A percentile compares a stretch with the other conserved stretches of the same genome.
Conservation (phyloP, 2,888 invertebrate genomes). For the Aporophyla nigra region DNA sequence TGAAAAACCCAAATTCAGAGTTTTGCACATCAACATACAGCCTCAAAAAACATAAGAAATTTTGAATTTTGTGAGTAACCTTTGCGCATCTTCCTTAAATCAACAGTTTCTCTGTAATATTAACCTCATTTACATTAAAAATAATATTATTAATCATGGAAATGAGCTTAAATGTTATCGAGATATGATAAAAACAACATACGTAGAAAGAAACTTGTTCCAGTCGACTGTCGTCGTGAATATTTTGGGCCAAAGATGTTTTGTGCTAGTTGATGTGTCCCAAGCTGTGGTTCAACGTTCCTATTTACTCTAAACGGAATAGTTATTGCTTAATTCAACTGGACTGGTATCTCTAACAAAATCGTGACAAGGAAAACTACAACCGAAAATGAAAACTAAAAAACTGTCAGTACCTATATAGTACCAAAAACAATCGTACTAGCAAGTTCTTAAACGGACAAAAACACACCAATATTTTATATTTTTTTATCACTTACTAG, state of each 20-base stretch:
- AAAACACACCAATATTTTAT: constrained; percentile 15
- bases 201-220: neutral
- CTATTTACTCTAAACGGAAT: neutral
- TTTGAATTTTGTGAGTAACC: no score
- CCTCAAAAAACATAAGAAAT: no score
- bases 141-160: neutral
- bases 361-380: neutral
- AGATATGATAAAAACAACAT: neutral
- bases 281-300: neutral
- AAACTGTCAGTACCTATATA: neutral
- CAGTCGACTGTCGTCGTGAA: neutral
- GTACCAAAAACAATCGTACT: constrained; percentile 13
- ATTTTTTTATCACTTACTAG: constrained; percentile 20
- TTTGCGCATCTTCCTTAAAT: no score
- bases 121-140: neutral
- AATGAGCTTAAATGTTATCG: neutral
- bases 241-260: no score
- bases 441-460: neutral
- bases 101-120: neutral
- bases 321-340: neutral
- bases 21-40: no score
- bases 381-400: neutral
- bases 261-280: neutral
- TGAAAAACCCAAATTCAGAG: no score
- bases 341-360: no score